A percentile compares a stretch with the other conserved stretches of the same genome.
These are phyloP conservation scores for Coleophora deauratella DNA, from an alignment of 2,888 invertebrate species.

Conservation along the genomic window DNA sequence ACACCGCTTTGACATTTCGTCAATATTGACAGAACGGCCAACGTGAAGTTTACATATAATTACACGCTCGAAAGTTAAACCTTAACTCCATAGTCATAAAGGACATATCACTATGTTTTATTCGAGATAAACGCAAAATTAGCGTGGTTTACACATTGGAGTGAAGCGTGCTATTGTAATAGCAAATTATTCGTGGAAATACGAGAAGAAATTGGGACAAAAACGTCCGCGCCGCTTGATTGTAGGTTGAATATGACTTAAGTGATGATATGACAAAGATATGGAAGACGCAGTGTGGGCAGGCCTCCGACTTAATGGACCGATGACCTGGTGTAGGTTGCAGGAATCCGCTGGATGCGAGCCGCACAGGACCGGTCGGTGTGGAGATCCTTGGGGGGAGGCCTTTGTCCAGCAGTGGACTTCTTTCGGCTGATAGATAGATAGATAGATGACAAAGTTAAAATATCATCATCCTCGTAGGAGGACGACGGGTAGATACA, in stretches of 20 bases:
- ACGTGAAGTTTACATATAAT: conserved; percentile 19
- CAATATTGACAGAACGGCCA: conserved; percentile 45
- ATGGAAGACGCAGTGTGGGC: too few relatives aligned
- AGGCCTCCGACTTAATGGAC: too few relatives aligned
- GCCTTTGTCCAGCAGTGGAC: too few relatives aligned
- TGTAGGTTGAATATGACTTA: conserved; percentile 32
- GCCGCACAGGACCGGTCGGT: too few relatives aligned
- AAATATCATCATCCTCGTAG: too few relatives aligned
- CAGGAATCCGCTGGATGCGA: too few relatives aligned
- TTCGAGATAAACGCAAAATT: conserved; percentile 1
- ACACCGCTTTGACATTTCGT: conserved; percentile 54
- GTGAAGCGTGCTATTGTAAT: conserved; percentile 62
- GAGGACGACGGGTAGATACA: too few relatives aligned
- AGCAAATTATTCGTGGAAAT: conserved; percentile 67
- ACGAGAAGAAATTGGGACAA: conserved; percentile 54
- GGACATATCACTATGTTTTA: conserved; percentile 4
- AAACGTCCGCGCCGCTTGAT: conserved; percentile 45
- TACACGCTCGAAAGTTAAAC: conserved; percentile 20
- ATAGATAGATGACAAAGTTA: too few relatives aligned
- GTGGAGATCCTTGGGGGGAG: too few relatives aligned
- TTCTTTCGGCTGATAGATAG: too few relatives aligned
- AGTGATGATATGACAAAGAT: too few relatives aligned
- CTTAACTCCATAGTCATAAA: conserved; percentile 21
- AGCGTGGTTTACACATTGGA: conserved; percentile 29
- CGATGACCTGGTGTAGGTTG: too few relatives aligned